Evolutionary conservation across 2,113 vertebrate genomes (phyloP), one percentile per base, ranked within the genome.

Genomic region (Colinus virginianus): DNA sequence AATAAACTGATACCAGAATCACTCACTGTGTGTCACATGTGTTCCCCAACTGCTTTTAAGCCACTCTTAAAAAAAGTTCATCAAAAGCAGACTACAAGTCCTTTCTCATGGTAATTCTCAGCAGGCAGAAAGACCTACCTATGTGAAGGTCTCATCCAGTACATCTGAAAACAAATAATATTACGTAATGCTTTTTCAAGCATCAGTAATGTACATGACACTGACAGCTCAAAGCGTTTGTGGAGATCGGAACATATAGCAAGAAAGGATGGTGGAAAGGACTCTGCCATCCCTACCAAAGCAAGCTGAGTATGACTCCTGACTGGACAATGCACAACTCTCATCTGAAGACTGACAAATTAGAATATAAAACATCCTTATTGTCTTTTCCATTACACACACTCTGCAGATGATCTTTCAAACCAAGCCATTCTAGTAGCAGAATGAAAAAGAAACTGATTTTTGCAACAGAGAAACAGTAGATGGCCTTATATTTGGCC

Each of bases 121-220:
- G 45, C 53, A 84, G 20, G 34, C 16, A 76, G 22, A 81, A 71
- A 0, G 1, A 42, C 15, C 32, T 11, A 34, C 5, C 19, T 26
- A 48, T 0, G 0, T 2, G 4, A 16, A 87, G 80, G 13, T 42
- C 76, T 23, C n/a, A 71, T 17, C 66, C n/a, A 34, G 16, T 2
- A 82, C 5, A 4, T n/a, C 34, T 64, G 34, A 78, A 69, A 26
- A 68, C 7, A 55, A 59, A 22, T 68, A 4, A 85, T 6, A 28
- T 1, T 1, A 48, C 0, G 0, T 2, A 56, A 32, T 42, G 25
- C 3, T 25, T 90, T 78, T 2, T 70, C 16, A 20, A 67, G 84
- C 28, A 19, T 55, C 13, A 16, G 42, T 45, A 45, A 32, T 15
- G 40, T 15, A 32, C 15, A 45, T 11, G 42, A 16, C 30, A 67